A percentile compares a stretch with the other conserved stretches of the same genome.
phyloP scores from a whole-genome alignment of 2,888 invertebrate genomes.

The Pristionchus exspectatus region DNA sequence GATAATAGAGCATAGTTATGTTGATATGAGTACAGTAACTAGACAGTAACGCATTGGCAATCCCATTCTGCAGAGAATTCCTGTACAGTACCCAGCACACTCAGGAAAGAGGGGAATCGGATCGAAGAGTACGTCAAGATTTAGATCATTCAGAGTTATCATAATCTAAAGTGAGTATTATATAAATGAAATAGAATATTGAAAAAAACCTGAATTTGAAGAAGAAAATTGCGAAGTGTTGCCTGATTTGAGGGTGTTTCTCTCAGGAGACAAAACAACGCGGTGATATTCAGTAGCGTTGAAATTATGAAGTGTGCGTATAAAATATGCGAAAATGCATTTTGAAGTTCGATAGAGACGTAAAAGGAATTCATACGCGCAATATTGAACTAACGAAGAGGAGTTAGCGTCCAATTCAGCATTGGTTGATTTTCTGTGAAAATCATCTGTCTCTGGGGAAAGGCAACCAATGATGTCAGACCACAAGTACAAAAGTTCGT shows the following conservation, averaged over 20 bases:
- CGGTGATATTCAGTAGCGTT: not conserved
- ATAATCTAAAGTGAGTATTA: not conserved
- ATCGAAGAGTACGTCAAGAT: slow-evolving; percentile 12
- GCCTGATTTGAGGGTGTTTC: not conserved
- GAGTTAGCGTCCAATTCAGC: too few species aligned
- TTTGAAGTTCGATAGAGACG: not conserved
- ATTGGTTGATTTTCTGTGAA: too few species aligned
- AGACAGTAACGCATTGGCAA: not conserved
- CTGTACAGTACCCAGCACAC: not conserved
- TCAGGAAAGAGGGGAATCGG: not conserved
- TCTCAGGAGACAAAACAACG: not conserved
- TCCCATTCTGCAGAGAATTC: not conserved
- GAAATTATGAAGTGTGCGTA: not conserved
- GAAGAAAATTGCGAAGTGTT: too few species aligned
- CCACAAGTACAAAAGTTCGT: too few species aligned
- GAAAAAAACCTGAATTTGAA: slow-evolving; percentile 8
- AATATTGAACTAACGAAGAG: too few species aligned
- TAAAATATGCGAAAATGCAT: not conserved
- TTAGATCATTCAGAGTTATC: not conserved
- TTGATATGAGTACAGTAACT: not conserved
- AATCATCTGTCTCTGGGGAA: too few species aligned
- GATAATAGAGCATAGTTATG: not conserved
- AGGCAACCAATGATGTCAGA: too few species aligned
- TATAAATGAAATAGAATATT: not conserved
- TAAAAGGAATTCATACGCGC: not conserved